Evolutionary conservation across 1,140 invertebrate genomes (phyloP), one percentile per base, ranked within the genome.

Genomic region (Ooceraea biroi): DNA sequence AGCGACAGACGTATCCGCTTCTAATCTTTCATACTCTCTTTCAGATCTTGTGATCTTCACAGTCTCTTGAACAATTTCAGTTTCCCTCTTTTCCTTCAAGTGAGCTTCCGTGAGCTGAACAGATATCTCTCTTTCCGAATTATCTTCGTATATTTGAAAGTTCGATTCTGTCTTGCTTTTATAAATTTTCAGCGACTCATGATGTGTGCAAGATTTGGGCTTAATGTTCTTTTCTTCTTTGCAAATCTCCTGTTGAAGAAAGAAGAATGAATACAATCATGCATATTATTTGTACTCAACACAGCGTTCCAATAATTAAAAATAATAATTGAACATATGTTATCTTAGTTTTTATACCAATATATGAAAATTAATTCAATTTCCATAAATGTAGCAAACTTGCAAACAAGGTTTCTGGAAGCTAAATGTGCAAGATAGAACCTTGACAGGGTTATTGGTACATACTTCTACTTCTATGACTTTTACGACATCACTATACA

Each of bases 141-240:
- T 96, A 88, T 97, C 96, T 92, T 97, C 96, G 78, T 97, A 97
- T 14, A 97, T 96, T 85, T 96, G 97, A 87, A 97, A 96, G 17
- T 95, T 25, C 12, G 88, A 84, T 30, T 93, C 93, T 44, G 91
- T 91, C 60, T 93, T 93, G n/a, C 92, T 91, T 5, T 94, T 91
- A 69, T 91, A 94, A 58, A 92, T 95, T 91, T 96, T 95, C 93
- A 97, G 97, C 90, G 93, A 89, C 87, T 92, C 92, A 86, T 90
- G 87, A 84, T 88, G 91, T 48, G 85, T 87, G 63, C 83, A 87
- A 10, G 89, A 82, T 87, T 94, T 94, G 63, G 90, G 78, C 82
- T 94, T 94, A n/a, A 85, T 85, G 74, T 89, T 89, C 71, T 95
- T 95, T 17, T 95, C 94, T 90, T 95, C 95, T 68, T 93, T 94